Percentiles rank a stretch among this genome's conserved stretches.
Evolutionary conservation across 2,888 invertebrate species (phyloP).

Genomic region (Philhelius pedissequus): DNA sequence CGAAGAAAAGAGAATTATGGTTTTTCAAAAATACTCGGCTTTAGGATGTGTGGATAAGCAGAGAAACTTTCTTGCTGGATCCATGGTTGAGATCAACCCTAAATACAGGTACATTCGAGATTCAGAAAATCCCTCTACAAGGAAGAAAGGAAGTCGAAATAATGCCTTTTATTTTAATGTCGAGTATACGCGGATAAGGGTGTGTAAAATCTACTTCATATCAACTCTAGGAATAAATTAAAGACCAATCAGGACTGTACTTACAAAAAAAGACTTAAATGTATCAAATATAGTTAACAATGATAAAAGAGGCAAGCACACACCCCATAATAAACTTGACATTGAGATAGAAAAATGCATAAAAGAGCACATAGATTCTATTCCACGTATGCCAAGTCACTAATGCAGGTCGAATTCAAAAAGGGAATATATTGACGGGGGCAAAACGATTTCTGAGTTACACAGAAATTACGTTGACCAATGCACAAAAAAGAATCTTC

Average conservation of each 20-base stretch:
- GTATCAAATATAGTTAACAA: background rate
- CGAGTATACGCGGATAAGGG: too few species aligned
- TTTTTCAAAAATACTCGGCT: too few species aligned
- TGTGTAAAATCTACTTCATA: too few species aligned
- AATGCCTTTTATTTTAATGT: constrained; percentile 26
- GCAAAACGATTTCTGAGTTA: constrained; percentile 31
- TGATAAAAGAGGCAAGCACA: constrained; percentile 24
- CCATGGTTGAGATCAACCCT: background rate
- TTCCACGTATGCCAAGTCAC: constrained; percentile 35
- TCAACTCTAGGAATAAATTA: too few species aligned
- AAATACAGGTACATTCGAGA: constrained; percentile 18
- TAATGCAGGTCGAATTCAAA: constrained; percentile 13
- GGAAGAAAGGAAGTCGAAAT: constrained; percentile 17
- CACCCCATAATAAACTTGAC: constrained; percentile 9
- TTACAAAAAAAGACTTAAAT: too few species aligned
- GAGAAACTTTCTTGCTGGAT: background rate
- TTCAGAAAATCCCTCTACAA: background rate
- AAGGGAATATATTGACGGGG: constrained; percentile 25
- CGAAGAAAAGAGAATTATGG: too few species aligned
- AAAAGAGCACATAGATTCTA: constrained; percentile 14
- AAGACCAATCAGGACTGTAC: too few species aligned
- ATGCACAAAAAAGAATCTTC: constrained; percentile 5
- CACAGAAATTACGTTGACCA: constrained; percentile 27
- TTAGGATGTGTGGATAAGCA: background rate
- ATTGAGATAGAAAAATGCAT: background rate